phyloP scores from a whole-genome alignment of 2,797 vertebrate species.

The Xiphorhynchus erythropygius region DNA sequence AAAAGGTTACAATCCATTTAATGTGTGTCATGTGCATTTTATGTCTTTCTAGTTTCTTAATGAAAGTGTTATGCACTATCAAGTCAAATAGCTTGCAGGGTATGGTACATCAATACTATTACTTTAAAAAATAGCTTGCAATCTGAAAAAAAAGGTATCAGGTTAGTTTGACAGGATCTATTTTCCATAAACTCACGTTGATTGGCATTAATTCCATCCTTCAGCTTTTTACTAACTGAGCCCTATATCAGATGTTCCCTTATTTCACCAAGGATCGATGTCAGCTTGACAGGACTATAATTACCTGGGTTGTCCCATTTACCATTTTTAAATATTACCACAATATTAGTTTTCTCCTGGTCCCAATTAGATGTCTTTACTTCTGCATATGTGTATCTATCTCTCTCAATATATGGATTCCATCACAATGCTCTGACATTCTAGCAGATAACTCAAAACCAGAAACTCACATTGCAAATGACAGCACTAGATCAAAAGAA shows the following conservation, averaged over 20 bases:
- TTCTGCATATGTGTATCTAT: background rate
- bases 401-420: background rate
- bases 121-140: constrained; percentile 18
- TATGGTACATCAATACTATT: constrained; percentile 4
- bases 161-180: constrained; percentile 57
- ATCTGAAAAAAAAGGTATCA: background rate
- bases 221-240: constrained; percentile 31
- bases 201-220: constrained; percentile 66
- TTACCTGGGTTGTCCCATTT: constrained; percentile 51
- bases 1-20: constrained; percentile 11
- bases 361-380: constrained; percentile 54
- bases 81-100: constrained; percentile 4
- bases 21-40: background rate
- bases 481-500: constrained; percentile 26
- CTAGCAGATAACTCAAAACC: background rate
- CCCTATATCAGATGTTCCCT: constrained; percentile 30
- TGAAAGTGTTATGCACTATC: background rate
- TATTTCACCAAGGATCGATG: constrained; percentile 45
- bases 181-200: constrained; percentile 57
- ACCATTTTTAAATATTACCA: constrained; percentile 56
- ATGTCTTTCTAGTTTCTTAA: constrained; percentile 7
- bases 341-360: constrained; percentile 47
- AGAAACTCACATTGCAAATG: constrained; percentile 3
- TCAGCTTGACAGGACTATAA: constrained; percentile 52
- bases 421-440: constrained; percentile 1